These are phyloP conservation scores for Leptinotarsa defecta DNA, from an alignment of 1,140 invertebrate species.

Conservation along the genomic window DNA sequence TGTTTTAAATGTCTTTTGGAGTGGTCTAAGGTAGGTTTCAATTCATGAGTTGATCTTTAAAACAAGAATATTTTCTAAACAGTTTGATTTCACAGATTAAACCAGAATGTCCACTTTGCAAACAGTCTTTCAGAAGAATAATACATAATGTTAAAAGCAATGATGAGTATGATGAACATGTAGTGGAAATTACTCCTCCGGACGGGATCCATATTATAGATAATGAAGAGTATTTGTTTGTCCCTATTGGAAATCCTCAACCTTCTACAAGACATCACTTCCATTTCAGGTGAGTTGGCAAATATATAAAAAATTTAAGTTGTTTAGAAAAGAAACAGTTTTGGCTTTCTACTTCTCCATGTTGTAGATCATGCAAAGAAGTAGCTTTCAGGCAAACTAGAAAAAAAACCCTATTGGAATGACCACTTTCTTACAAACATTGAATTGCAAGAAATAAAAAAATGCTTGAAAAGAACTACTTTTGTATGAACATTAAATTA, in stretches of 20 bases:
- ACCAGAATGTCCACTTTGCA: slow-evolving; percentile 92
- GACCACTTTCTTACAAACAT: no score
- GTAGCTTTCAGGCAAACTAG: no score
- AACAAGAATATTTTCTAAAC: background rate
- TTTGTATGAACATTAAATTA: no score
- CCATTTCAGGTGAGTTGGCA: slow-evolving; percentile 51
- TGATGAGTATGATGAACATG: slow-evolving; percentile 86
- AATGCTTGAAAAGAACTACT: no score
- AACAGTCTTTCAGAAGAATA: slow-evolving; percentile 87
- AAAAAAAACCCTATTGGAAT: no score
- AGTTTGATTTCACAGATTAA: slow-evolving; percentile 67
- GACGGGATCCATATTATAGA: slow-evolving; percentile 36
- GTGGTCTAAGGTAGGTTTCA: slow-evolving; percentile 82
- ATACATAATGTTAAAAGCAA: slow-evolving; percentile 89
- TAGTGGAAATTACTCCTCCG: slow-evolving; percentile 40
- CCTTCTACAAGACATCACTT: slow-evolving; percentile 49
- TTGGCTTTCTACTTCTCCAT: no score
- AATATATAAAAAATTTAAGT: background rate
- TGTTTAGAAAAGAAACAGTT: background rate
- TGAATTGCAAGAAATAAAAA: no score
- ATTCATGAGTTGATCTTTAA: background rate
- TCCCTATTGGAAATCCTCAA: slow-evolving; percentile 40
- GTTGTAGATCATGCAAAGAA: no score
- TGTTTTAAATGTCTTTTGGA: slow-evolving; percentile 90
- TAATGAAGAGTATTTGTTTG: slow-evolving; percentile 42